These are phyloP conservation scores for Noctua janthina DNA, from an alignment of 2,888 invertebrate species.

Conservation along the genomic window DNA sequence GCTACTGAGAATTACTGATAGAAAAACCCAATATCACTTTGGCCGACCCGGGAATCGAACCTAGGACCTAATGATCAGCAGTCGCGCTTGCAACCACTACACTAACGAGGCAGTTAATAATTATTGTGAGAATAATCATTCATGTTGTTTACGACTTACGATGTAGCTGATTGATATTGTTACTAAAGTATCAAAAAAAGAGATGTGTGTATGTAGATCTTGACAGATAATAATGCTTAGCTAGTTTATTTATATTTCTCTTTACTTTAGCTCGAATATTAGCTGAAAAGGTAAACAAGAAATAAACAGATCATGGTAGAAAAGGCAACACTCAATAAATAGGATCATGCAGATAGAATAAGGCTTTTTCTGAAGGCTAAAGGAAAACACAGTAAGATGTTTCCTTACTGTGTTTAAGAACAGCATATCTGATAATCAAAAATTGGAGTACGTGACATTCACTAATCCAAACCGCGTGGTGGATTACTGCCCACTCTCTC, in stretches of 20 bases:
- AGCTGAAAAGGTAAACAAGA: not conserved
- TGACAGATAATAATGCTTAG: not conserved
- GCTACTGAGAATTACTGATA: too few relatives aligned
- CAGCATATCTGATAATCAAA: not conserved
- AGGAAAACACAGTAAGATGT: not conserved
- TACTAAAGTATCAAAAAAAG: not conserved
- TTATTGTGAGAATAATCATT: not conserved
- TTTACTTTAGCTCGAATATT: not conserved
- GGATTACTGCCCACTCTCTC: not conserved
- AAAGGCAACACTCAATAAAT: not conserved
- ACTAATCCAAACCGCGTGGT: not conserved
- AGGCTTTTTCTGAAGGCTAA: not conserved
- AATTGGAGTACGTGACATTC: not conserved
- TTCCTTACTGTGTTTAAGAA: too few relatives aligned
- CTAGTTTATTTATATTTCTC: not conserved
- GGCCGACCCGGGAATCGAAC: too few relatives aligned
- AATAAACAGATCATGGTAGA: not conserved
- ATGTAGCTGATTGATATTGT: not conserved
- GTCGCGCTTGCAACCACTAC: not conserved
- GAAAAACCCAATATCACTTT: too few relatives aligned
- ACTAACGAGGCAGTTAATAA: not conserved
- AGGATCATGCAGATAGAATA: not conserved
- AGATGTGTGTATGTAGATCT: not conserved
- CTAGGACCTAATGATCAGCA: too few relatives aligned
- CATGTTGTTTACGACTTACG: not conserved